These are phyloP conservation scores for Agrotis puta DNA, from an alignment of 2,888 invertebrate genomes.

Conservation along the genomic window DNA sequence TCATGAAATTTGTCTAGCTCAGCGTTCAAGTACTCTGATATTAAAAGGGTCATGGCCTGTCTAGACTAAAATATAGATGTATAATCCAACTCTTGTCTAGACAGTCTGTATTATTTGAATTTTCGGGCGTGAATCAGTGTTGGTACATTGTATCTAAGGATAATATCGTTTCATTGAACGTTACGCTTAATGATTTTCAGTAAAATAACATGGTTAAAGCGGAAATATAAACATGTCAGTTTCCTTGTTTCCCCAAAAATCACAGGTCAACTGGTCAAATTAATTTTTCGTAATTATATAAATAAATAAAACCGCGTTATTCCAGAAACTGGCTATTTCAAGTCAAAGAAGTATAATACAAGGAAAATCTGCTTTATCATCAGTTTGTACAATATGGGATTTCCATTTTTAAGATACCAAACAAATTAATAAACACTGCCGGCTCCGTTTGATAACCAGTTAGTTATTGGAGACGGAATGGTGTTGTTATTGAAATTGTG, in stretches of 20 bases:
- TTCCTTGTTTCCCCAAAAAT: slow-evolving; percentile 2
- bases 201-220: slow-evolving; percentile 6
- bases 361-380: slow-evolving; percentile 43
- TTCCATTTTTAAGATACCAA: slow-evolving; percentile 39
- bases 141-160: neutral
- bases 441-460: slow-evolving; percentile 12
- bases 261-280: neutral
- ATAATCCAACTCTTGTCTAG: slow-evolving; percentile 80
- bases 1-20: slow-evolving; percentile 56
- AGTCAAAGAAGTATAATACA: slow-evolving; percentile 29
- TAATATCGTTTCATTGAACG: neutral
- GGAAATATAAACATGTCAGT: slow-evolving; percentile 4
- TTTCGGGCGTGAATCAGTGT: slow-evolving; percentile 40
- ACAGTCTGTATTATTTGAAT: slow-evolving; percentile 72
- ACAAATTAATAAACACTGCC: slow-evolving; percentile 5
- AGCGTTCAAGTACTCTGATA: slow-evolving; percentile 61
- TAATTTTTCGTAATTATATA: neutral
- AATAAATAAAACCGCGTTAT: neutral
- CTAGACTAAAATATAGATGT: slow-evolving; percentile 82
- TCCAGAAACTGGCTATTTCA: neutral
- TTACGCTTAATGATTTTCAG: slow-evolving; percentile 1
- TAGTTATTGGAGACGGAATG: neutral
- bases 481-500: slow-evolving; percentile 5
- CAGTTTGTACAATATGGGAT: slow-evolving; percentile 34
- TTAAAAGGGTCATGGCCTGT: slow-evolving; percentile 84